phyloP scores from a whole-genome alignment of 1,140 invertebrate species.

The Drosophila albomicans region DNA sequence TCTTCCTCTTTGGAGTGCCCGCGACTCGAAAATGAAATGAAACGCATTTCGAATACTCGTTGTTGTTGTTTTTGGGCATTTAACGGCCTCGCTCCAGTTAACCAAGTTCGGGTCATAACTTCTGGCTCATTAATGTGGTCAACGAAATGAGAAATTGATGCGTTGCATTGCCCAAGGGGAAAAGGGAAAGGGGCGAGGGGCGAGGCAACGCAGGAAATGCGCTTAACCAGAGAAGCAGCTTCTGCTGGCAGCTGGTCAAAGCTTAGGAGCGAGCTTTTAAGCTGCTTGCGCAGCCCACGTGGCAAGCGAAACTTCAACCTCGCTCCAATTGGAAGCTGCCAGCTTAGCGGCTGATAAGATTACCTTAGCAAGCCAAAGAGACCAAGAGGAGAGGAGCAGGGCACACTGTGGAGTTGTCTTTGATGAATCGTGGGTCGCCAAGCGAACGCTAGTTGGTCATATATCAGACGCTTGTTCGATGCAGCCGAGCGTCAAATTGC shows the following conservation, averaged over 20 bases:
- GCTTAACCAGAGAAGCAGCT: constrained; percentile 10
- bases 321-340: constrained; percentile 41
- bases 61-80: background rate
- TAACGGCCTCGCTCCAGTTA: constrained; percentile 61
- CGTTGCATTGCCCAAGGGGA: constrained; percentile 30
- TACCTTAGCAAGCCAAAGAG: background rate
- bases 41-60: background rate
- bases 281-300: constrained; percentile 33
- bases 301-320: constrained; percentile 16
- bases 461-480: constrained; percentile 36
- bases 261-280: constrained; percentile 24
- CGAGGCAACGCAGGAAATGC: constrained; percentile 33
- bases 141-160: constrained; percentile 65
- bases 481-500: constrained; percentile 74
- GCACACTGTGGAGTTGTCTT: constrained; percentile 17
- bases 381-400: background rate
- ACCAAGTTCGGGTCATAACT: constrained; percentile 68
- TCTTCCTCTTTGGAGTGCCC: constrained; percentile 8
- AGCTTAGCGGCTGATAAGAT: constrained; percentile 54
- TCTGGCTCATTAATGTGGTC: constrained; percentile 70
- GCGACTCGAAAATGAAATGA: constrained; percentile 12
- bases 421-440: constrained; percentile 68
- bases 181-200: background rate
- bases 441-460: background rate
- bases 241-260: constrained; percentile 18